Percentiles rank a stretch among this genome's conserved stretches.
phyloP scores from a whole-genome alignment of 2,888 invertebrate species.

The Drosophila anomalata region DNA sequence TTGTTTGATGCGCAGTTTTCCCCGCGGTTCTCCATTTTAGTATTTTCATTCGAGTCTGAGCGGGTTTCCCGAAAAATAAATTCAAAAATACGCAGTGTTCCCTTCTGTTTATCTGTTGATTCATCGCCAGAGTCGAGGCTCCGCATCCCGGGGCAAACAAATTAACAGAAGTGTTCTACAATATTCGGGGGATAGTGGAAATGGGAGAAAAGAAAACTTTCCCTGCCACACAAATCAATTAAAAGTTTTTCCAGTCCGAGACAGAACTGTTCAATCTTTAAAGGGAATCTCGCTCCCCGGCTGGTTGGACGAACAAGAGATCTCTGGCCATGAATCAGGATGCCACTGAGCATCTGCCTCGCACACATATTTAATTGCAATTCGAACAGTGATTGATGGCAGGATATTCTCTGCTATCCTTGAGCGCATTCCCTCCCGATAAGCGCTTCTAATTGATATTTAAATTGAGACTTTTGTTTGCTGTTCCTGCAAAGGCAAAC shows the following conservation, averaged over 20 bases:
- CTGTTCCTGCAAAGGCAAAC: conserved; percentile 8
- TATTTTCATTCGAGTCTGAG: conserved; percentile 5
- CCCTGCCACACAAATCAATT: conserved; percentile 48
- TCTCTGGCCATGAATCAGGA: conserved; percentile 1
- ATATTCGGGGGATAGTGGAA: conserved; percentile 12
- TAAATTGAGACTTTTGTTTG: conserved; percentile 39
- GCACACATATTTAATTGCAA: conserved; percentile 15
- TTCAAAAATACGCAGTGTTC: conserved; percentile 22
- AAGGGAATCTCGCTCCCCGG: conserved; percentile 10
- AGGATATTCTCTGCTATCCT: not conserved
- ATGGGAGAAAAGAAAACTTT: conserved; percentile 7
- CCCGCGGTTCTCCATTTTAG: conserved; percentile 13
- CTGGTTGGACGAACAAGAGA: not conserved
- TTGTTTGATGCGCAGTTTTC: conserved; percentile 34
- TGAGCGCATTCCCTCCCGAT: not conserved
- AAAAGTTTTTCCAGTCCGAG: conserved; percentile 37
- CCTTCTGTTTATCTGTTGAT: conserved; percentile 36
- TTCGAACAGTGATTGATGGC: conserved; percentile 50
- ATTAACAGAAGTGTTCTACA: conserved; percentile 40
- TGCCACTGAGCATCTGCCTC: conserved; percentile 2
- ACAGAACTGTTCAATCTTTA: conserved; percentile 31
- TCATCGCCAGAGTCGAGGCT: conserved; percentile 10
- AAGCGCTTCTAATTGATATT: conserved; percentile 47
- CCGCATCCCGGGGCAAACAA: conserved; percentile 23
- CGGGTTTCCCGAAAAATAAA: conserved; percentile 22